A percentile compares a stretch with the other conserved stretches of the same genome.
phyloP scores from a whole-genome alignment of 2,113 vertebrate species.

The Amphilophus citrinellus region DNA sequence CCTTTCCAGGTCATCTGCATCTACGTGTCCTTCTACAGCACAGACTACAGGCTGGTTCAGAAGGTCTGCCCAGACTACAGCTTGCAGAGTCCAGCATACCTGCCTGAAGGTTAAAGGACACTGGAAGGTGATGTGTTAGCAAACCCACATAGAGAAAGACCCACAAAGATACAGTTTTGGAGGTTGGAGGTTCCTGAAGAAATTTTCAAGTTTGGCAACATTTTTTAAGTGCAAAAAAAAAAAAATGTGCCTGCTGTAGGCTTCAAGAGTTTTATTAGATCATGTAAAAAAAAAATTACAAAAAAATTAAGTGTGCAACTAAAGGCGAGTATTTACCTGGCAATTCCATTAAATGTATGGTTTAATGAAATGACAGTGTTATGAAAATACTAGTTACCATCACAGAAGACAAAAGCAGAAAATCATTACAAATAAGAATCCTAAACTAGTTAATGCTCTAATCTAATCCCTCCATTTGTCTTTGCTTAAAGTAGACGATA shows the following conservation, averaged over 20 bases:
- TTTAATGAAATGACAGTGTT: neutral
- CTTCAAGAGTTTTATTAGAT: neutral
- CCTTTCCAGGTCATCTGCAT: constrained; percentile 91
- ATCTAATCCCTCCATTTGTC: neutral
- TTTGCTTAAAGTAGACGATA: neutral
- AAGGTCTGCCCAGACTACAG: constrained; percentile 92
- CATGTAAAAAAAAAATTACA: neutral
- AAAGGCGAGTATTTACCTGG: neutral
- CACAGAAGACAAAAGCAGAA: too few species aligned
- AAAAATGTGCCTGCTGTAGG: neutral
- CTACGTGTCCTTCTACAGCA: constrained; percentile 92
- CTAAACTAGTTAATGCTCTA: too few species aligned
- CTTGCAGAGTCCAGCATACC: constrained; percentile 82
- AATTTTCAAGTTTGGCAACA: neutral
- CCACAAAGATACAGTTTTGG: neutral
- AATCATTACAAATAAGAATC: too few species aligned
- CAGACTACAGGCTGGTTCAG: constrained; percentile 92
- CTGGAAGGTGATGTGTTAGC: neutral
- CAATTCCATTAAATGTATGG: neutral
- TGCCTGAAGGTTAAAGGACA: constrained; percentile 80
- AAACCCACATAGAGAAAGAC: neutral
- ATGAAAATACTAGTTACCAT: neutral
- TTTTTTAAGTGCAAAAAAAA: neutral
- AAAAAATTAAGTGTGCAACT: neutral
- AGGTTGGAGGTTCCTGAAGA: neutral